phyloP scores from a whole-genome alignment of 2,888 invertebrate genomes.

The Clusia tigrina region DNA sequence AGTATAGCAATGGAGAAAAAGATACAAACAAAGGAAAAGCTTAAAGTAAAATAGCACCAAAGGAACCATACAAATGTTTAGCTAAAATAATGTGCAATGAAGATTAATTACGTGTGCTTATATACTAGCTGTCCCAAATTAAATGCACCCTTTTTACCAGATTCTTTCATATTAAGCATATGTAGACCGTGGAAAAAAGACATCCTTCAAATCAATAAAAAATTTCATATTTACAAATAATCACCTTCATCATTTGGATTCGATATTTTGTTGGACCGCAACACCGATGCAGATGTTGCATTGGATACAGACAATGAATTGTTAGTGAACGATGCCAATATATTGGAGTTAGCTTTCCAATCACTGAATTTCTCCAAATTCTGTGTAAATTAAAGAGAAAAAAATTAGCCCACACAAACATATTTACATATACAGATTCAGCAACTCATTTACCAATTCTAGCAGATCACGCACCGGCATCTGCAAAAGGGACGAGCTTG shows the following conservation, averaged over 20 bases:
- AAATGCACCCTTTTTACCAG: neutral
- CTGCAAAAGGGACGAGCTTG: constrained; percentile 45
- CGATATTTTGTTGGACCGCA: constrained; percentile 6
- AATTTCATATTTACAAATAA: constrained; percentile 16
- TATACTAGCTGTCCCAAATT: neutral
- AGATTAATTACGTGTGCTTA: neutral
- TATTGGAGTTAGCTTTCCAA: constrained; percentile 21
- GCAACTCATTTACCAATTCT: constrained; percentile 41
- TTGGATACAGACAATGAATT: constrained; percentile 43
- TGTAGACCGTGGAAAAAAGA: neutral
- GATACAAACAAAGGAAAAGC: too few species aligned
- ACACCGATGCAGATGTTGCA: constrained; percentile 25
- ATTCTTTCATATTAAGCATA: neutral
- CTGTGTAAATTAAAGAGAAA: constrained; percentile 11
- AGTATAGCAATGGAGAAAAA: neutral
- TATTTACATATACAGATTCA: neutral
- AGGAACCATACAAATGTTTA: neutral
- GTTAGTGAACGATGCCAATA: constrained; percentile 27
- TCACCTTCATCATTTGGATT: constrained; percentile 52
- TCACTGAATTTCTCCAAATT: constrained; percentile 40
- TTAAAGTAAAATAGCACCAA: neutral
- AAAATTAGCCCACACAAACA: neutral
- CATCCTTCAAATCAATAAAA: neutral
- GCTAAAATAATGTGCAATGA: constrained; percentile 10
- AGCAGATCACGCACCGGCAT: constrained; percentile 55